phyloP scores from a whole-genome alignment of 2,113 vertebrate species.

The Gadus macrocephalus region DNA sequence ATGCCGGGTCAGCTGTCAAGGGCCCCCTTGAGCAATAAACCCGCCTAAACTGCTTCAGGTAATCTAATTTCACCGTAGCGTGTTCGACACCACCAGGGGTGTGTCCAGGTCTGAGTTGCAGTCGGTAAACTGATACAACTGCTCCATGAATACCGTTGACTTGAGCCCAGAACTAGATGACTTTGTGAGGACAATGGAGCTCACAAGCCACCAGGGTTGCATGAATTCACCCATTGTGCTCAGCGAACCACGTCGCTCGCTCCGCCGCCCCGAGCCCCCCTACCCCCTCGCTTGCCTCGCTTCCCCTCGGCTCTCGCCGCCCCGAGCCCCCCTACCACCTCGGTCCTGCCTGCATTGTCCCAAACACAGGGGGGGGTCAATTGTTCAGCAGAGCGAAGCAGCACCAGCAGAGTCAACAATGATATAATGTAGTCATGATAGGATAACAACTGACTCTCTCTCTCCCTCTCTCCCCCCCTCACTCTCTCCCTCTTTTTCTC shows the following conservation, averaged over 20 bases:
- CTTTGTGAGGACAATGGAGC: no score
- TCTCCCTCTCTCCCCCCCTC: conserved; percentile 1
- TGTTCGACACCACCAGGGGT: no score
- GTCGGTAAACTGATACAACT: no score
- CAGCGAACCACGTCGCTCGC: conserved; percentile 28
- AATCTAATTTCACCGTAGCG: no score
- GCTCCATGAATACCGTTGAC: no score
- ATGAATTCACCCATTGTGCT: conserved; percentile 50
- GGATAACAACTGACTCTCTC: conserved; percentile 7
- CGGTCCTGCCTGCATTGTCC: conserved; percentile 12
- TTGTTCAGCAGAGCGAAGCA: conserved; percentile 44
- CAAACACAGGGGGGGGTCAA: conserved; percentile 40
- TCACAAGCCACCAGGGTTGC: conserved; percentile 47
- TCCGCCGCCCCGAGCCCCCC: not conserved
- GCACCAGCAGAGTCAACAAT: conserved; percentile 43
- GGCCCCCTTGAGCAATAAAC: no score
- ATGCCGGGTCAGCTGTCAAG: no score
- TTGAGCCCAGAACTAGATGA: no score
- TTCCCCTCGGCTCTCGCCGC: not conserved
- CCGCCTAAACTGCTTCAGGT: no score
- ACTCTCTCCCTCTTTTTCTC: conserved; percentile 7
- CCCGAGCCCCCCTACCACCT: not conserved
- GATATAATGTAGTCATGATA: conserved; percentile 22
- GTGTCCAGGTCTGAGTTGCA: no score
- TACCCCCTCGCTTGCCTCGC: not conserved